Base-by-base conservation (phyloP, 2,888 invertebrate genomes). In the Apotomis betuletana region DNA sequence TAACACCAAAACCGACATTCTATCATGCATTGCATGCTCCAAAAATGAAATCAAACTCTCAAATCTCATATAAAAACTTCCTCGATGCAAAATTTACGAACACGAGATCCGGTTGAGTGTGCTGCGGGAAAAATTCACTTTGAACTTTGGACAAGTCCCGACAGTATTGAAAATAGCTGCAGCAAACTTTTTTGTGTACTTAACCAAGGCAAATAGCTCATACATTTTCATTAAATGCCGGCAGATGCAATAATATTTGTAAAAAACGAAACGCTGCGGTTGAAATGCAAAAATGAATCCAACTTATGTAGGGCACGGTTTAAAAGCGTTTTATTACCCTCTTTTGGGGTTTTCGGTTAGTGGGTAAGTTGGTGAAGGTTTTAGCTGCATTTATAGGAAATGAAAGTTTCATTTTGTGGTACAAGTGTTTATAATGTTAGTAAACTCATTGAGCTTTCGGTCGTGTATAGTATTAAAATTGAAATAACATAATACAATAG, bases 121-220 rank as follows among this genome's bases (percentile, higher is more conserved):
- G 46, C 64, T 65, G 64, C 44, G 55, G 64, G 55, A 65, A 13
- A 65, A 65, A 65, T 55, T 55, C 44, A 65, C 64, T 65, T 55
- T 55, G 44, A 65, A 46, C 64, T 55, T 65, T 65, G 54, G 55
- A 55, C 55, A 54, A 41, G 55, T 46, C 64, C 27, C 63, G 8
- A 38, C 52, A 5, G 63, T 64, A 64, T 41, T 64, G 63, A 64
- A 65, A 65, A 65, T 65, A 65, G 44, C 55, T 46, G 64, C 64
- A 44, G 55, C 27, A 4, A 6, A 55, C 55, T 41, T 36, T 44
- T 54, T 44, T 9, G 9, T 54, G 41, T 41, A 59, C 38, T 55
- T 15, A 55, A 49, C 49, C 49, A 49, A 9, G 49, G 49, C 49
- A 9, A 49, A 49, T 9, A 49, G 49, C 49, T 49, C 49, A 49